A percentile compares a stretch with the other conserved stretches of the same genome.
phyloP scores from a whole-genome alignment of 2,113 vertebrate genomes.

The Clinocottus analis region DNA sequence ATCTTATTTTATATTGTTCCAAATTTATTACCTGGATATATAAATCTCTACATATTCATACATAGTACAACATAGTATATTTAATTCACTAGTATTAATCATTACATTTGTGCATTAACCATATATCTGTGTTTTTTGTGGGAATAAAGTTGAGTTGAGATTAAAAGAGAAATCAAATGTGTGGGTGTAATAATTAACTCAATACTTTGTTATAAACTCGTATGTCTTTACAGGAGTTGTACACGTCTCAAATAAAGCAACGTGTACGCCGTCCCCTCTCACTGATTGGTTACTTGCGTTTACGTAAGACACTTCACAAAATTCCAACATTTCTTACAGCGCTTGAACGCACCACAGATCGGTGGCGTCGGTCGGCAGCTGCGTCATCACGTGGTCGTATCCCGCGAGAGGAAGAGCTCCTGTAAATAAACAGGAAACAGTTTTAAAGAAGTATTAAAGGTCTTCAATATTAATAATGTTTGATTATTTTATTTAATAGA shows the following conservation, averaged over 20 bases:
- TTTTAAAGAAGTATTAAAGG: background rate
- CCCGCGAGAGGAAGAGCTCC: background rate
- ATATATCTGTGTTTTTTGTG: background rate
- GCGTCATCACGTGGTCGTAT: slow-evolving; percentile 27
- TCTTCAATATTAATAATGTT: too few relatives aligned
- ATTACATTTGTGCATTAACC: background rate
- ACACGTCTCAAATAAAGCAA: background rate
- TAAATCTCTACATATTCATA: background rate
- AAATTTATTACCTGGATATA: background rate
- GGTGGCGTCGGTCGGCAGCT: background rate
- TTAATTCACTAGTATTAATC: background rate
- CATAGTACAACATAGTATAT: background rate
- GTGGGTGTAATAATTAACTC: background rate
- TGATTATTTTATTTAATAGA: background rate
- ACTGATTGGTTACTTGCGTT: background rate
- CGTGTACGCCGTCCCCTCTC: background rate
- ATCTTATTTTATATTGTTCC: background rate
- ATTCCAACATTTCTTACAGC: background rate
- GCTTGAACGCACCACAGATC: slow-evolving; percentile 24
- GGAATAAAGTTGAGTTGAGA: too few relatives aligned
- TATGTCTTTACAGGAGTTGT: background rate
- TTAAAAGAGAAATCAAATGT: too few relatives aligned
- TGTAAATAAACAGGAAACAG: background rate
- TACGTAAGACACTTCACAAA: background rate
- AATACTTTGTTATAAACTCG: background rate